Evolutionary conservation across 2,113 vertebrate species (phyloP), one percentile per base, ranked within the genome.

Genomic region (Upupa epops): DNA sequence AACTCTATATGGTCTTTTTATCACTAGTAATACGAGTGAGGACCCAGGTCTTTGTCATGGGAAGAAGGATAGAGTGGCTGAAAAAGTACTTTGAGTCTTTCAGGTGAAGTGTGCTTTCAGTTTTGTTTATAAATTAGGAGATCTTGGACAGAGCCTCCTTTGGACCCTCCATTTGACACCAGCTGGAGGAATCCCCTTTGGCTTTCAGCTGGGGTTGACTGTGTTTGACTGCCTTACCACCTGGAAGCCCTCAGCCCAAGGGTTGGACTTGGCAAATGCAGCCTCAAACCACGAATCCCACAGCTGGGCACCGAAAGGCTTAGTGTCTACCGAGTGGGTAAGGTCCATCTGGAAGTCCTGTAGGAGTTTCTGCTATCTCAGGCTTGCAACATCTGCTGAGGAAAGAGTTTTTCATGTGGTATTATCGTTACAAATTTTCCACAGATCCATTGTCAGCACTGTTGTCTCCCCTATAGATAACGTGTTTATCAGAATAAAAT

Each of bases 241-340:
- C 3, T n/a, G 78, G 51, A 63, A 86, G 2, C 29, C 31, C 46
- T 88, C 51, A 78, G n/a, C n/a, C 24, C 28, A 6, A 12, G 36
- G 61, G 31, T 52, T 5, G 0, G 60, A 8, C 34, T 93, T 88
- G 83, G 32, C 55, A 79, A 80, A 75, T 0, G 1, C 37, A 72
- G 34, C 13, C 45, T 89, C 0, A 0, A 40, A 25, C 14, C 13
- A 8, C 42, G 56, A 65, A 90, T 61, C 28, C 4, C 0, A 0
- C 40, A 25, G 25, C 68, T 40, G n/a, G 40, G 31, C 0, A 7
- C 55, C 16, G 24, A 61, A 46, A 0, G 0, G 34, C 5, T 6
- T 15, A 17, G 16, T 1, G 0, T 78, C 86, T 73, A 34, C 81
- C 0, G 0, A 61, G 40, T 48, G 40, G 79, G 16, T 54, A 49